phyloP scores from a whole-genome alignment of 2,888 invertebrate genomes.

The Alviniconcha strummeri region DNA sequence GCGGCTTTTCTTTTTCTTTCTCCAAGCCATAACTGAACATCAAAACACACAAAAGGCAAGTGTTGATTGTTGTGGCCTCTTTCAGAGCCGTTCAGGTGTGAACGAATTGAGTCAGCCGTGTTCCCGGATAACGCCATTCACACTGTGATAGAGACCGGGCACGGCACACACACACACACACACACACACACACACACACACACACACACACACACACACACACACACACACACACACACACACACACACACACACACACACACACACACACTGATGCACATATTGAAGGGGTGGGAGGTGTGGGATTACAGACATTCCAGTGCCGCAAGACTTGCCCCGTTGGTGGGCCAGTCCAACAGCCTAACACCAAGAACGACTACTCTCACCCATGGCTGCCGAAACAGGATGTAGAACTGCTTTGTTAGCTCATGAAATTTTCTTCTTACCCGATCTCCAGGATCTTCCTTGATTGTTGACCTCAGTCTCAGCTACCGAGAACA shows the following conservation, averaged over 20 bases:
- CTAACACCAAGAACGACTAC: background rate
- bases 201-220: too few species aligned
- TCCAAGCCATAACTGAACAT: background rate
- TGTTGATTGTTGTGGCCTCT: too few species aligned
- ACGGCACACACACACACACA: too few species aligned
- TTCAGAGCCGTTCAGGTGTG: too few species aligned
- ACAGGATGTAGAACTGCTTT: constrained; percentile 12
- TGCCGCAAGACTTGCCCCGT: background rate
- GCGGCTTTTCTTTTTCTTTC: background rate
- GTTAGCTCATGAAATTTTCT: constrained; percentile 1
- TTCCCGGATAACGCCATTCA: too few species aligned
- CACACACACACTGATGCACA: constrained; percentile 11
- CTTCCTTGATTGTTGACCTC: constrained; percentile 12
- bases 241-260: constrained; percentile 15
- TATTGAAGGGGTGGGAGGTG: too few species aligned
- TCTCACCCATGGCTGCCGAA: background rate
- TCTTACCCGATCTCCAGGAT: background rate
- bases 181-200: too few species aligned
- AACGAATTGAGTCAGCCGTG: too few species aligned
- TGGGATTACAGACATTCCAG: too few species aligned
- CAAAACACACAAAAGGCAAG: too few species aligned
- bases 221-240: background rate
- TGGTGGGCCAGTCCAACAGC: too few species aligned
- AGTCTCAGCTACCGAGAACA: background rate
- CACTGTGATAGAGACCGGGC: too few species aligned